Evolutionary conservation across 2,797 vertebrate species (phyloP).

Genomic region (Artibeus jamaicensis): DNA sequence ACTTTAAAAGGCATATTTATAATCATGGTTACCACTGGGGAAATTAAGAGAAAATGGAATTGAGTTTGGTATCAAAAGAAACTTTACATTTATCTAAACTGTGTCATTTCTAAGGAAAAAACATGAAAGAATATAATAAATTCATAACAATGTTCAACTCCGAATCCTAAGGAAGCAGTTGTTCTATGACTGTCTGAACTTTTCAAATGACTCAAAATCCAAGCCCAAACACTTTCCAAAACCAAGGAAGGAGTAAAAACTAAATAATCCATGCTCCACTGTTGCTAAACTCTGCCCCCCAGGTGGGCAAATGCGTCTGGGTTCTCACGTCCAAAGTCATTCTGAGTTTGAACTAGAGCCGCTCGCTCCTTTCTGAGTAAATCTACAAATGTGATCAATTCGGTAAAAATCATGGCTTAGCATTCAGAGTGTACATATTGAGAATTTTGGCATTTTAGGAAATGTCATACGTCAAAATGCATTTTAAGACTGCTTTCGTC

Average conservation of each 20-base stretch:
- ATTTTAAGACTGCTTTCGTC: neutral
- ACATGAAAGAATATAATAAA: neutral
- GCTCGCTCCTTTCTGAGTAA: neutral
- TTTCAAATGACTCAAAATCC: neutral
- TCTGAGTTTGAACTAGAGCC: neutral
- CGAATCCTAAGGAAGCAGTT: neutral
- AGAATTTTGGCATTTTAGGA: neutral
- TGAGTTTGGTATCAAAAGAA: neutral
- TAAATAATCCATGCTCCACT: neutral
- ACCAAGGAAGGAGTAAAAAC: neutral
- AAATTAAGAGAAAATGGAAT: neutral
- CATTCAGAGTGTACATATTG: neutral
- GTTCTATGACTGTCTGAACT: neutral
- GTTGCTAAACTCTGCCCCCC: neutral
- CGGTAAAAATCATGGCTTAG: neutral
- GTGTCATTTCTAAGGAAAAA: neutral
- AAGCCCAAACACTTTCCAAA: neutral
- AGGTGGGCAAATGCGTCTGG: accelerated
- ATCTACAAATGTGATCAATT: neutral
- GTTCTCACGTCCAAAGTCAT: neutral
- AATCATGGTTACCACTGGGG: neutral
- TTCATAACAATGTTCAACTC: neutral
- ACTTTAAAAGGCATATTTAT: neutral
- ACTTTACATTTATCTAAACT: neutral
- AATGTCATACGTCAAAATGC: neutral